Evolutionary conservation across 1,140 invertebrate genomes (phyloP).

Genomic region (Maniola jurtina): DNA sequence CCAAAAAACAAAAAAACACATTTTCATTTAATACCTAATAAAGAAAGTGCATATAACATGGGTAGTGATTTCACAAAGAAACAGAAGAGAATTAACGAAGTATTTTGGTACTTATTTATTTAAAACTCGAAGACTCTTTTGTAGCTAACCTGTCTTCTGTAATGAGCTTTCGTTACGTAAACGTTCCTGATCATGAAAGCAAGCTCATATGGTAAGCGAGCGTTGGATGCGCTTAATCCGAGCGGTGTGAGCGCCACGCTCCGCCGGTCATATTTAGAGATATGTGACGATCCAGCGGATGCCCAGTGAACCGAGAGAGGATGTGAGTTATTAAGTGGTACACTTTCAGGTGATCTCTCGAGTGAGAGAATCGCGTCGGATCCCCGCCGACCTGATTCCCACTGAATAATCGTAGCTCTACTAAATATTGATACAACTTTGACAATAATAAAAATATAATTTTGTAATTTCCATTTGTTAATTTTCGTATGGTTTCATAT

Average conservation of each 20-base stretch:
- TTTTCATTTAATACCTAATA: too few species aligned
- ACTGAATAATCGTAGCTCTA: constrained; percentile 38
- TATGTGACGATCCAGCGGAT: constrained; percentile 75
- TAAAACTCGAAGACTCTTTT: neutral
- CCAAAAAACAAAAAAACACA: too few species aligned
- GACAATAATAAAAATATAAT: neutral
- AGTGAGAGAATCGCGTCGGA: constrained; percentile 70
- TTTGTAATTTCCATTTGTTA: neutral
- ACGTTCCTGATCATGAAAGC: constrained; percentile 10
- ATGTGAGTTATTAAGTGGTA: constrained; percentile 77
- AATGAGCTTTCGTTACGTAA: constrained; percentile 1
- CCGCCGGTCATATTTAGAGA: constrained; percentile 73
- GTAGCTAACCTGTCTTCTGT: constrained; percentile 4
- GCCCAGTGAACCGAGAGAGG: constrained; percentile 74
- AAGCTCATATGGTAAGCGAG: constrained; percentile 12
- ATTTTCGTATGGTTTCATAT: too few species aligned
- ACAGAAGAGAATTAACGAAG: too few species aligned
- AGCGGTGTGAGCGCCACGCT: constrained; percentile 55
- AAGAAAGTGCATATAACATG: too few species aligned
- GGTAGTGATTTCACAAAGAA: too few species aligned
- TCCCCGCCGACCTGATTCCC: constrained; percentile 43
- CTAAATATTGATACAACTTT: constrained; percentile 19
- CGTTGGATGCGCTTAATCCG: constrained; percentile 51
- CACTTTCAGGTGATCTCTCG: constrained; percentile 76
- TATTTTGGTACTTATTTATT: neutral